Percentiles rank a stretch among this genome's conserved stretches.
Conservation (phyloP, 2,888 invertebrate species). For the Zygogramma bicolorata region DNA sequence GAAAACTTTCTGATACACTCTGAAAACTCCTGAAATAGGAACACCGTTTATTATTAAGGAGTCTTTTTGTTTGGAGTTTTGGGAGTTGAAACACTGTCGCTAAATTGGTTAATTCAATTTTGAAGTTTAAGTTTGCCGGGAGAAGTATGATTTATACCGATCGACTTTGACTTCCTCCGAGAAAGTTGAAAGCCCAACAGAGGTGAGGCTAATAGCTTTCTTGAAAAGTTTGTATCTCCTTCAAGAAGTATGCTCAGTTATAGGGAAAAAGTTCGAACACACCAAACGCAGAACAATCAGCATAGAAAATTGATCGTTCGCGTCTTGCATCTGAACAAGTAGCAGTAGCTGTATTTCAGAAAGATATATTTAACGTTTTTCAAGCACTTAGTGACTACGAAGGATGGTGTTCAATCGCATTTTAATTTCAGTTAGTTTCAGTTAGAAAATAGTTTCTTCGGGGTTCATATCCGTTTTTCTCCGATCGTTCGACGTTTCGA, state of each 20-base stretch:
- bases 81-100: conserved; percentile 47
- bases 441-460: too few species aligned
- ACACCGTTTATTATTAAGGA: conserved; percentile 51
- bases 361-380: too few species aligned
- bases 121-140: conserved; percentile 34
- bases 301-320: too few species aligned
- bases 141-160: conserved; percentile 40
- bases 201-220: conserved; percentile 33
- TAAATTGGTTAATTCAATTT: conserved; percentile 52
- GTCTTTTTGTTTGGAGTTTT: conserved; percentile 45
- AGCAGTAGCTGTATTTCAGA: too few species aligned
- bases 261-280: too few species aligned
- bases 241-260: background rate
- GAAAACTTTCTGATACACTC: conserved; percentile 42
- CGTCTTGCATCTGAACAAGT: too few species aligned
- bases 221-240: conserved; percentile 26
- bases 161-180: conserved; percentile 28
- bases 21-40: conserved; percentile 44
- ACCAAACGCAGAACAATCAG: too few species aligned
- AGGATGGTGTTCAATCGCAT: too few species aligned
- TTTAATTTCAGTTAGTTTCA: too few species aligned
- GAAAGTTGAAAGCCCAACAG: conserved; percentile 28
- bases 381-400: too few species aligned
- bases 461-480: too few species aligned
- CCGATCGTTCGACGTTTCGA: too few species aligned